Evolutionary conservation across 2,113 vertebrate species (phyloP).

Genomic region (Callionymus lyra): DNA sequence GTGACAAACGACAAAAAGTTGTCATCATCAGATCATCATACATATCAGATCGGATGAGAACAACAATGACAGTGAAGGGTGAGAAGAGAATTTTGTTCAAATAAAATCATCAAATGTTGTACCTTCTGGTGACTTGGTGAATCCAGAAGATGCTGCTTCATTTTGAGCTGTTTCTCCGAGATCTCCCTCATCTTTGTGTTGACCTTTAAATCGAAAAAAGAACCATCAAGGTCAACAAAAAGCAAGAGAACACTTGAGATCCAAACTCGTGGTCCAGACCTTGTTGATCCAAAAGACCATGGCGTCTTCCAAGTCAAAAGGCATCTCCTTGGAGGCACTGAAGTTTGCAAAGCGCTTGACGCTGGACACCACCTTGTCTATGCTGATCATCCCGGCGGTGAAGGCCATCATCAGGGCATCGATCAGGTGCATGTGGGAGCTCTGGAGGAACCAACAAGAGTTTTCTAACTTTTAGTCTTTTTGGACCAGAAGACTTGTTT

Average conservation of each 20-base stretch:
- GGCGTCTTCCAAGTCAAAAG: constrained; percentile 90
- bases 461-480: not conserved
- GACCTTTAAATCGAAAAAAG: constrained; percentile 72
- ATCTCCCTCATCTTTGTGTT: constrained; percentile 94
- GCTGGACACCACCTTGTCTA: constrained; percentile 88
- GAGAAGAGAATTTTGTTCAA: not conserved
- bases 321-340: constrained; percentile 89
- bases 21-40: too few relatives aligned
- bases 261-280: constrained; percentile 51
- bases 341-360: constrained; percentile 90
- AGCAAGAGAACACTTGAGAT: not conserved
- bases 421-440: constrained; percentile 89
- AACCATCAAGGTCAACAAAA: not conserved
- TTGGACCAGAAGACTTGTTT: too few relatives aligned
- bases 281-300: constrained; percentile 99
- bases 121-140: constrained; percentile 94
- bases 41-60: constrained; percentile 5
- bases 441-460: constrained; percentile 55
- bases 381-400: constrained; percentile 93
- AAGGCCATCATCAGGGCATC: constrained; percentile 95
- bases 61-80: not conserved
- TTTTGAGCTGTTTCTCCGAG: constrained; percentile 81
- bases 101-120: constrained; percentile 22
- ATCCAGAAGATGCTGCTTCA: constrained; percentile 87
- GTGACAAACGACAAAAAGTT: too few relatives aligned